Evolutionary conservation across 2,113 vertebrate species (phyloP).

Genomic region (Pterocles orientalis): DNA sequence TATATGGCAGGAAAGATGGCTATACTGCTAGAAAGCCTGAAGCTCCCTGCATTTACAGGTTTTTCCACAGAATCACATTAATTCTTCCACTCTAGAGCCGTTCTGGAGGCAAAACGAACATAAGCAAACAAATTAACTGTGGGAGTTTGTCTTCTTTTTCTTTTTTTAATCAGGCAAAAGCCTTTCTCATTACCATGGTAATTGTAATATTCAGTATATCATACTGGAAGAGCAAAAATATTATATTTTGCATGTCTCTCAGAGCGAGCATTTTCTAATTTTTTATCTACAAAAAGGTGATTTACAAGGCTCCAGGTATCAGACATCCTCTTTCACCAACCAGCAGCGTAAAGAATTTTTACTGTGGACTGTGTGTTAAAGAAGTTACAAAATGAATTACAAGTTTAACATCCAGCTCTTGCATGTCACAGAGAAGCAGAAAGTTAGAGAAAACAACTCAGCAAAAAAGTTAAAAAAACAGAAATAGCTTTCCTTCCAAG

Average conservation of each 20-base stretch:
- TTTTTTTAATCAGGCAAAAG: neutral
- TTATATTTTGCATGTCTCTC: neutral
- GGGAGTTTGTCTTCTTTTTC: neutral
- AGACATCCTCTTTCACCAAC: neutral
- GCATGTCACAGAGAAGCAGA: neutral
- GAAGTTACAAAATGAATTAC: neutral
- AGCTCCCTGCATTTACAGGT: neutral
- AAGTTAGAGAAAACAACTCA: neutral
- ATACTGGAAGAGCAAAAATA: neutral
- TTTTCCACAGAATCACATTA: neutral
- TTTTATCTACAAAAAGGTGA: neutral
- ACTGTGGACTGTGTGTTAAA: neutral
- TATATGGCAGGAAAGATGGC: neutral
- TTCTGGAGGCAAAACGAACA: neutral
- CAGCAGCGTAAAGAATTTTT: neutral
- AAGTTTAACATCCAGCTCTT: neutral
- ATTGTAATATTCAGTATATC: neutral
- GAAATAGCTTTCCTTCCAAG: neutral
- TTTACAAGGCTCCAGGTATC: neutral
- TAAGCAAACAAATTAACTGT: neutral
- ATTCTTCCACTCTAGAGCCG: neutral
- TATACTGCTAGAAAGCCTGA: neutral
- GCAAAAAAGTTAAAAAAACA: neutral
- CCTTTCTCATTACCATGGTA: neutral
- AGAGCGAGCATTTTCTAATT: neutral